Base-by-base conservation (phyloP, 2,888 invertebrate genomes). In the Arenicola marina region DNA sequence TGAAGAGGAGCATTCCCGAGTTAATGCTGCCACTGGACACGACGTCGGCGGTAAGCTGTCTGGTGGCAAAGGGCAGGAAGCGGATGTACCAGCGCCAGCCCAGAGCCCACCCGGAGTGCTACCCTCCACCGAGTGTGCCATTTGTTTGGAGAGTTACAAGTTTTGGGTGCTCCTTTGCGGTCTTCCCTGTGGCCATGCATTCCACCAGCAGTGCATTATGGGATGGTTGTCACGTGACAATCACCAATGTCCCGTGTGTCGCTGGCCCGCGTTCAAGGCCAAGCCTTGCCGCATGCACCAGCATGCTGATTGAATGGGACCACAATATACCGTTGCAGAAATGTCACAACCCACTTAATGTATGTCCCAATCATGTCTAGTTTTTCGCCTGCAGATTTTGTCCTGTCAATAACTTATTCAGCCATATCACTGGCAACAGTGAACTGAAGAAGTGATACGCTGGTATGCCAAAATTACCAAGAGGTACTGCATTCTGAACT, bases 171-270 rank as follows among this genome's bases (percentile, higher is more conserved):
- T 78, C 24, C 72, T 87, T 34, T 85, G 86, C 72, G 86, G 85
- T 1, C 77, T 87, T 60, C 86, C 87, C 1, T 87, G 87, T 74
- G 83, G 84, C 3, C 87, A 87, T 70, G 80, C 80, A 59, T 87
- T 85, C 73, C 87, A 87, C 70, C 80, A 84, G 65, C 71, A 78
- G n/a, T 87, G 87, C 73, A 85, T 87, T 46, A 74, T 84, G 70
- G 71, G 76, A 18, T 87, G 87, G 87, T 76, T 87, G 18, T 77
- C 78, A 4, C 75, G 85, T 57, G 86, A 86, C 67, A 85, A 86
- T 69, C 86, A 86, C 69, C 84, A 85, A 65, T 87, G 87, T 68
- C 87, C 87, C 1, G 81, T 85, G 15, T 87, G 87, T 71, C 79
- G 87, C 7, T 86, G 86, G 86, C 86, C 86, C n/a, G 83, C 86